Percentiles rank a stretch among this genome's conserved stretches.
Evolutionary conservation across 2,797 vertebrate species (phyloP).

Genomic region (Scolopax rusticola): DNA sequence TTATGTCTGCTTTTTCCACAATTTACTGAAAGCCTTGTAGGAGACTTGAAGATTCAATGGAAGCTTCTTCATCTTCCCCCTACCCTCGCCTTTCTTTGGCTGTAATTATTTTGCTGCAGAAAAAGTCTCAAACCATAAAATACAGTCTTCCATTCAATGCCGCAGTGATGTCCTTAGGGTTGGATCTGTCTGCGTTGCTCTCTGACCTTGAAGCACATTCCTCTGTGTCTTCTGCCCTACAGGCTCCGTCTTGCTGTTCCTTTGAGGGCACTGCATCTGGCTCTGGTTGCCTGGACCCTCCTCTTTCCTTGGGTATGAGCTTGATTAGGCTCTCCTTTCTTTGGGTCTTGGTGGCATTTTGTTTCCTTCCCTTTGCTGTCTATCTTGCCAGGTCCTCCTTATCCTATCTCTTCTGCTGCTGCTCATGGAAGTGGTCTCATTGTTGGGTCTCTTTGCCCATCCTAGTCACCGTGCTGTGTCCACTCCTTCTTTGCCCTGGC

Average conservation of each 20-base stretch:
- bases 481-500: neutral
- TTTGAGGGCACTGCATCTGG: neutral
- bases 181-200: neutral
- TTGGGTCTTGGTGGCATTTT: neutral
- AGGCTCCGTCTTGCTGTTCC: neutral
- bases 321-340: neutral
- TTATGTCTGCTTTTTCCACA: neutral
- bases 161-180: conserved; percentile 12
- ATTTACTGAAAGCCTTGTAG: neutral
- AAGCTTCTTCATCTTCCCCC: neutral
- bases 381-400: neutral
- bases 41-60: neutral
- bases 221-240: neutral
- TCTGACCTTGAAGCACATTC: conserved; percentile 53
- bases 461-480: neutral
- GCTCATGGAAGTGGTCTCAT: accelerated
- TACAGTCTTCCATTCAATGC: neutral
- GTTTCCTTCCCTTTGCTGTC: neutral
- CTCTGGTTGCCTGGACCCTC: neutral
- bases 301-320: neutral
- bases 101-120: neutral
- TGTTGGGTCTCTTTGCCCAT: neutral
- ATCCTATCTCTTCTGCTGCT: neutral
- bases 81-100: neutral
- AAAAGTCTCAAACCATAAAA: neutral